These are phyloP conservation scores for Sogatella furcifera DNA, from an alignment of 1,140 invertebrate species.

Conservation along the genomic window DNA sequence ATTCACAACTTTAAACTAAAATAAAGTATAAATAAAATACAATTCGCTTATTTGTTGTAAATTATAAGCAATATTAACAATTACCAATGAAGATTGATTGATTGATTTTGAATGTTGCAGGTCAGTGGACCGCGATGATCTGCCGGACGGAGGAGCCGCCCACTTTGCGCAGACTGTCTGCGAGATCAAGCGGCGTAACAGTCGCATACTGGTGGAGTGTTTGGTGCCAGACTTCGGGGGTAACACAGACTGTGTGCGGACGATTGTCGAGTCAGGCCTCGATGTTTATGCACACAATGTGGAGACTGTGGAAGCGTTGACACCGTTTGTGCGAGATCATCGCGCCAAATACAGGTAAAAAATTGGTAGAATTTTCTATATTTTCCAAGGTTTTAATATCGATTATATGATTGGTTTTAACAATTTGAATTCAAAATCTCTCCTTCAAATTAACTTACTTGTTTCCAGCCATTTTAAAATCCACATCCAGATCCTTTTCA, in stretches of 20 bases:
- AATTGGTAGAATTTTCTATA: neutral
- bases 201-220: conserved; percentile 88
- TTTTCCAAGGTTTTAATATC: too few relatives aligned
- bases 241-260: conserved; percentile 59
- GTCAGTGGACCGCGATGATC: conserved; percentile 93
- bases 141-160: conserved; percentile 40
- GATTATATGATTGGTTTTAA: too few relatives aligned
- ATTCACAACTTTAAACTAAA: too few relatives aligned
- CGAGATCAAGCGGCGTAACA: conserved; percentile 66
- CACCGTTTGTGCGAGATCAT: conserved; percentile 84
- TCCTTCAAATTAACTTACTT: too few relatives aligned
- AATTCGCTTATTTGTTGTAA: too few relatives aligned
- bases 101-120: too few relatives aligned
- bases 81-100: too few relatives aligned
- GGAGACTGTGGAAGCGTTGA: conserved; percentile 85
- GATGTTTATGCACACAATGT: conserved; percentile 97
- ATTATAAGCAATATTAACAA: too few relatives aligned
- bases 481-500: too few relatives aligned
- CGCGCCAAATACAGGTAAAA: conserved; percentile 58
- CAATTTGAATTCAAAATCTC: too few relatives aligned
- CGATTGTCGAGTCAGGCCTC: conserved; percentile 68
- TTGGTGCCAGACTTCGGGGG: conserved; percentile 94
- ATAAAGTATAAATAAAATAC: too few relatives aligned
- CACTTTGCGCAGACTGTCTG: conserved; percentile 87
- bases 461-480: too few relatives aligned